Conservation (phyloP, 2,888 invertebrate species). For the Clepsis dumicolana region DNA sequence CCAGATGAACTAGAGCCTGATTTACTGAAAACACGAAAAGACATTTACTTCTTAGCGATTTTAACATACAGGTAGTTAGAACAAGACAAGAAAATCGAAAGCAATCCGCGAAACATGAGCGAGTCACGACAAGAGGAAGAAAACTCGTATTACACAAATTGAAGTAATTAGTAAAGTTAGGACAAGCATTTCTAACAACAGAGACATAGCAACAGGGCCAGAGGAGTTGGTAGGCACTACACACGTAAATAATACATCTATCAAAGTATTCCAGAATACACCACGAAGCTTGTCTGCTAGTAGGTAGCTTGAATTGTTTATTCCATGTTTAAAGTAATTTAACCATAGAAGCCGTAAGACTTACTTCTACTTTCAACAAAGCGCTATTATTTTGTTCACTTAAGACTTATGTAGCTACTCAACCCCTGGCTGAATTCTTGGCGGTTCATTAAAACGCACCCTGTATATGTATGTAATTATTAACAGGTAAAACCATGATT, state of each 20-base stretch:
- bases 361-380: too few species aligned
- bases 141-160: not conserved
- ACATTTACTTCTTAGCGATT: conserved; percentile 8
- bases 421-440: too few species aligned
- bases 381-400: too few species aligned
- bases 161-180: too few species aligned
- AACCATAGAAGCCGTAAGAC: too few species aligned
- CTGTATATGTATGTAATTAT: not conserved
- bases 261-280: not conserved
- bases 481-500: not conserved
- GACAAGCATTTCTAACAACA: not conserved
- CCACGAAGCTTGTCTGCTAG: not conserved
- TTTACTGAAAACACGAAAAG: conserved; percentile 70
- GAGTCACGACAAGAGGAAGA: not conserved
- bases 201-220: not conserved
- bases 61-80: not conserved
- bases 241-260: too few species aligned
- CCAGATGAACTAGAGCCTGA: conserved; percentile 83
- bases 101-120: not conserved
- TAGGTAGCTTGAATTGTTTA: too few species aligned
- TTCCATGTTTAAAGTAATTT: too few species aligned
- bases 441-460: too few species aligned
- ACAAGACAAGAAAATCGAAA: not conserved
- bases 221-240: not conserved
- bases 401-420: too few species aligned